phyloP scores from a whole-genome alignment of 2,888 invertebrate genomes.

The Campoplex nolae region DNA sequence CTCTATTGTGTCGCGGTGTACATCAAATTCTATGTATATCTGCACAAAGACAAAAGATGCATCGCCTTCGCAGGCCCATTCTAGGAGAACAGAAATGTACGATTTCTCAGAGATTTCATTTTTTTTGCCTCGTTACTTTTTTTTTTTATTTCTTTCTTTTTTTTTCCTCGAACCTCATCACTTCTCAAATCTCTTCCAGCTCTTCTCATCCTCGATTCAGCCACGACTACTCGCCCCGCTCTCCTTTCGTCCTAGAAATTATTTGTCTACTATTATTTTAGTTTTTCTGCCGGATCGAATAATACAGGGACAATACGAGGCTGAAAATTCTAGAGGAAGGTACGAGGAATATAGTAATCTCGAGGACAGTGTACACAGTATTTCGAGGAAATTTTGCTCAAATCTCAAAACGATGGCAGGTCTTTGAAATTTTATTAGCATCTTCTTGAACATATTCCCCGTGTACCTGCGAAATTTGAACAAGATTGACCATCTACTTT shows the following conservation, averaged over 20 bases:
- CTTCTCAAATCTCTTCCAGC: neutral
- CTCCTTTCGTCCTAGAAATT: neutral
- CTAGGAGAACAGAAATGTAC: neutral
- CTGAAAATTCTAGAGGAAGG: too few species aligned
- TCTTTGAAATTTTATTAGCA: too few species aligned
- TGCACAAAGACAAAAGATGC: conserved; percentile 12
- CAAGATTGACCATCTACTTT: too few species aligned
- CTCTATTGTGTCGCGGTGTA: neutral
- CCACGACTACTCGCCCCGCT: conserved; percentile 8
- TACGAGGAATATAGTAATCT: too few species aligned
- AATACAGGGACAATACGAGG: too few species aligned
- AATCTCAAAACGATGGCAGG: too few species aligned
- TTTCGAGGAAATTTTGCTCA: too few species aligned
- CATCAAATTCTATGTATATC: neutral
- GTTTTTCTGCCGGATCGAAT: neutral
- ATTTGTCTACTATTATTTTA: neutral
- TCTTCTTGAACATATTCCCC: too few species aligned
- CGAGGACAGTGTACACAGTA: too few species aligned
- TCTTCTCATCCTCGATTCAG: conserved; percentile 40
- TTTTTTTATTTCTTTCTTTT: neutral
- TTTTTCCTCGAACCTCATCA: conserved; percentile 29
- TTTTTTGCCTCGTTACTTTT: conserved; percentile 23
- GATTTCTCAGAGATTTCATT: conserved; percentile 42
- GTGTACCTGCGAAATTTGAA: too few species aligned
- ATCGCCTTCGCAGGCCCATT: neutral